Conservation (phyloP, 2,888 invertebrate species). For the Cephus nigrinus region DNA sequence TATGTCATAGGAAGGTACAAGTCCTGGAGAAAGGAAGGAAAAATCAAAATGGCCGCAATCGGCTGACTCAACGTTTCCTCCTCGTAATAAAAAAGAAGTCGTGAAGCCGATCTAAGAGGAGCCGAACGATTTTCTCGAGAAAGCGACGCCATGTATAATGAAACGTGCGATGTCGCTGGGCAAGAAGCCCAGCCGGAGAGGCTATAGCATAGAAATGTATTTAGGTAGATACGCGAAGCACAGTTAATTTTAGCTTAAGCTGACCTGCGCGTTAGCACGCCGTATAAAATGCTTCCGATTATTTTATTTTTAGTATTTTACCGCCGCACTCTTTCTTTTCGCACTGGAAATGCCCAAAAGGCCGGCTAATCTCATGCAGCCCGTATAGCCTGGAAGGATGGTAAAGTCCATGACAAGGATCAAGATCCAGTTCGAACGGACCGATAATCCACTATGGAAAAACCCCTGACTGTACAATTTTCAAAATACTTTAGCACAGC, state of each 20-base stretch:
- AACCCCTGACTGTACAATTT: not conserved
- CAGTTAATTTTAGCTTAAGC: constrained; percentile 55
- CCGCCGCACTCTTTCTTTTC: constrained; percentile 12
- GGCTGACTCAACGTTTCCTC: not conserved
- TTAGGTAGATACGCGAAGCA: constrained; percentile 56
- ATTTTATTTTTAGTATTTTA: constrained; percentile 58
- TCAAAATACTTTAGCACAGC: not conserved
- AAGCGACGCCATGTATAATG: not conserved
- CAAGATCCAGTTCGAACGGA: not conserved
- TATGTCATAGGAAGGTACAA: not conserved
- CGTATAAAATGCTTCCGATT: constrained; percentile 58
- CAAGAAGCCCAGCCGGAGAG: constrained; percentile 51
- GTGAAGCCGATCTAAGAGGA: not conserved
- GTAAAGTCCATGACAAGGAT: not conserved
- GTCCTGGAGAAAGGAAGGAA: not conserved
- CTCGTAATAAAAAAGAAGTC: not conserved
- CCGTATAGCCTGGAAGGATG: not conserved
- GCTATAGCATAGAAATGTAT: constrained; percentile 55
- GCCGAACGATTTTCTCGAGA: not conserved
- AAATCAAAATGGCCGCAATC: not conserved
- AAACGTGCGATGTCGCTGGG: constrained; percentile 13
- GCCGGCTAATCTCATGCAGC: not conserved
- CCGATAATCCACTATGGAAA: not conserved
- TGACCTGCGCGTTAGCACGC: constrained; percentile 52
- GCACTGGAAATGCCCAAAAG: not conserved